Evolutionary conservation across 92 coral and sea anemone species (phyloP), one percentile per base, ranked within the genome.

Genomic region (Pocillopora grandis): DNA sequence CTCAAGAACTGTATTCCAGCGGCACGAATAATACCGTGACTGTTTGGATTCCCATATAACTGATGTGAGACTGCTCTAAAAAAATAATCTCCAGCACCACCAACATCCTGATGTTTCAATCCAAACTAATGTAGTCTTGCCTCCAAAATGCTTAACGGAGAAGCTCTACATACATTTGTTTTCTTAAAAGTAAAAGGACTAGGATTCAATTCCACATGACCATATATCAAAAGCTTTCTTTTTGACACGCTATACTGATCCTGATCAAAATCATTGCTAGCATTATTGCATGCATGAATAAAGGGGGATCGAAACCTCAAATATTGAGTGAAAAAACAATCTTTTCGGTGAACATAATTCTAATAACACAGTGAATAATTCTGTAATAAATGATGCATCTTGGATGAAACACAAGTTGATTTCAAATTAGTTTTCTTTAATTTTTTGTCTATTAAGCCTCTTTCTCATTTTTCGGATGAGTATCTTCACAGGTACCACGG

Each of bases 21-120:
- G 57, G 65, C 79, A 58, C 85, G 67, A 19, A 80, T 86, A 56
- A 14, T 37, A 58, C 62, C 42, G 49, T 80, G 86, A 80, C 62
- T 36, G 76, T 65, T 71, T 80, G 89, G 78, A 58, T 78, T 21
- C 27, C 78, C 89, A 72, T 75, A 66, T 77, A 85, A 62, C 76
- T 85, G 88, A 77, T 85, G 88, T 27, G 84, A 85, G 58, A 85
- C 80, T 58, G 80, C 80, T 76, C 80, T 76, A 76, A 76, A 76
- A 49, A 48, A 0, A 31, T 27, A 68, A 33, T 74, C 78, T 10
- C 78, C 78, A 20, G 10, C 62, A 19, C 78, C 70, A 62, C 80
- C 80, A 61, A 77, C 70, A 77, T 77, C 80, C 31, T 8, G 71
- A 17, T 55, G 68, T 35, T 62, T 61, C 52, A 77, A 33, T 42